Base-by-base conservation (phyloP, 2,113 vertebrate genomes). In the Pterophyllum scalare region DNA sequence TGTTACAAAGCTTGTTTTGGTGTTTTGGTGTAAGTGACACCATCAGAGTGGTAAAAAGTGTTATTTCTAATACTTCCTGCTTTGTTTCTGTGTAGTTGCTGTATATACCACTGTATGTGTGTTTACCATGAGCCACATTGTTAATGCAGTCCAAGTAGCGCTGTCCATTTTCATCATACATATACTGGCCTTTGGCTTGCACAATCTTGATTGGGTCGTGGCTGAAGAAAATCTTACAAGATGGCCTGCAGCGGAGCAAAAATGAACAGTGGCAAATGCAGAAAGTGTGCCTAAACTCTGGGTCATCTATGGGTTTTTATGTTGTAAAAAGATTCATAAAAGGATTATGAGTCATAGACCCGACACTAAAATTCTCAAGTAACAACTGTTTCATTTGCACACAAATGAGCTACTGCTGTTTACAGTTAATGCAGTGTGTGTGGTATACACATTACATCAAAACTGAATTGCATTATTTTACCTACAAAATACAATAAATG, bases 71-170 rank as follows among this genome's bases (percentile, higher is more conserved):
- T 3, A 3, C 15, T 49, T 17, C 24, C 24, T 28, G 24, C 40
- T 70, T 28, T 54, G 28, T 38, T 28, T 57, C 14, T 26, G 24
- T 43, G 26, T 72, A 59, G 26, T 72, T 72, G 7, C 24, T 43
- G 24, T 7, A 46, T 19, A 20, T 4, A 33, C 3, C 15, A 35
- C 7, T 6, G 10, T 15, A 0, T 31, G 7, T 46, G 60, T 33
- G 19, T 90, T 95, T 95, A 99, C 98, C 98, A 4, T 99, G 98
- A 28, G 98, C 97, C 19, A 99, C 98, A 0, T 99, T 99, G 95
- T 99, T 99, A 93, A 99, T 98, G 91, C 98, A 99, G 75, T 99
- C 98, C 82, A 99, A 84, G 91, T 98, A 99, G 79, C 90, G 95
- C 31, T 95, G 93, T 3, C 96, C 97, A 58, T 94, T 97, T 86